These are phyloP conservation scores for Auanema sp. DNA, from an alignment of 2,888 invertebrate genomes.

Conservation along the genomic window DNA sequence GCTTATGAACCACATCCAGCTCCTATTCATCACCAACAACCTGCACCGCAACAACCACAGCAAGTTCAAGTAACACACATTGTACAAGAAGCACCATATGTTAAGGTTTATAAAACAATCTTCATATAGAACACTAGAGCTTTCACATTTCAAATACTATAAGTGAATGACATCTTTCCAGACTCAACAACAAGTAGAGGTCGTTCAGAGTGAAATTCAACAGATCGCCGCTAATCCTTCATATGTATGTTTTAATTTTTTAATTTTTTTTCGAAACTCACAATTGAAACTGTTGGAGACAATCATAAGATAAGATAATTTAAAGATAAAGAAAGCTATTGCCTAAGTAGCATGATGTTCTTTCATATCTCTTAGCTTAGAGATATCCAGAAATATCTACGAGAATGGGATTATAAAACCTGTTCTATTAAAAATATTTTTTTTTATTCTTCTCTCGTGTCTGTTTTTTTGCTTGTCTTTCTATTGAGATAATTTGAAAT, in stretches of 20 bases:
- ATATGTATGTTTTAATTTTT: not conserved
- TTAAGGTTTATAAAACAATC: not conserved
- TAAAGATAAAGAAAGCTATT: too few species aligned
- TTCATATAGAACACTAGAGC: too few species aligned
- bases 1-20: too few species aligned
- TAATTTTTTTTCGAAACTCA: not conserved
- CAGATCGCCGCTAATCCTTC: constrained; percentile 1
- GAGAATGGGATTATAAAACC: too few species aligned
- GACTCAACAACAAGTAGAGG: constrained; percentile 1
- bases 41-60: not conserved
- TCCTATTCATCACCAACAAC: not conserved
- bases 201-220: constrained; percentile 7
- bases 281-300: not conserved
- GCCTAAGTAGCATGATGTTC: too few species aligned
- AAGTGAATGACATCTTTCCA: not conserved
- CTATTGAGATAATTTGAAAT: too few species aligned
- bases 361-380: too few species aligned
- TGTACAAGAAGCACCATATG: not conserved
- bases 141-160: not conserved
- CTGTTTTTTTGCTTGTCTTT: too few species aligned
- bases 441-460: too few species aligned
- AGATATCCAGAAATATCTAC: too few species aligned
- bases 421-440: too few species aligned
- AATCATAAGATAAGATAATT: not conserved
- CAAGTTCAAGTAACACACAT: constrained; percentile 6